Conservation (phyloP, 2,797 vertebrate genomes). For the Otolemur crassicaudatus region DNA sequence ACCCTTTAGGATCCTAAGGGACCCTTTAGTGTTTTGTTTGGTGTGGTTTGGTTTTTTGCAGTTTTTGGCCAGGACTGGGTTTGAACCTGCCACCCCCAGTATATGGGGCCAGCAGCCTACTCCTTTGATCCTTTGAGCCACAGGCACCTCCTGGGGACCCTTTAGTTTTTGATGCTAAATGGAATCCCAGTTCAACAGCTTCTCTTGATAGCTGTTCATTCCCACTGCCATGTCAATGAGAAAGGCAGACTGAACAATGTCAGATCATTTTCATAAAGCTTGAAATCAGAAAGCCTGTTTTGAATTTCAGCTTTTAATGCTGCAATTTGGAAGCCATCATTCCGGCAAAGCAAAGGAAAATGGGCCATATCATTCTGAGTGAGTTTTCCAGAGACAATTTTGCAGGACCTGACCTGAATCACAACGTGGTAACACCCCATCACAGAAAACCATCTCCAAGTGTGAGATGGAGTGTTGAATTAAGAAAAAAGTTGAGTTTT, state of each 20-base stretch:
- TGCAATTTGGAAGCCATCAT: neutral
- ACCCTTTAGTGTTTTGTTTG: too few species aligned
- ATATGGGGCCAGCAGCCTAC: too few species aligned
- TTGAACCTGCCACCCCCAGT: too few species aligned
- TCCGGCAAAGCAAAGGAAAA: neutral
- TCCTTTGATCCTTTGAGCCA: too few species aligned
- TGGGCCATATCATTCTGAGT: accelerated
- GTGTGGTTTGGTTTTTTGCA: too few species aligned
- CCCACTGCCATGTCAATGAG: accelerated
- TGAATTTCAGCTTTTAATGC: neutral
- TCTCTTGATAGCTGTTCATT: too few species aligned
- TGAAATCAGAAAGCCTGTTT: neutral
- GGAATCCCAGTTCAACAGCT: neutral
- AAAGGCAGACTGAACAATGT: neutral
- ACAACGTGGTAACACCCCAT: too few species aligned
- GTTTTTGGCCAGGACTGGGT: too few species aligned
- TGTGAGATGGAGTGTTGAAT: neutral
- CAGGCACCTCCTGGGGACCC: too few species aligned
- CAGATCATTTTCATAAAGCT: neutral
- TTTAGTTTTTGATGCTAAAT: neutral
- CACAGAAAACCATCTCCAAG: neutral
- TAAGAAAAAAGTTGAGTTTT: neutral
- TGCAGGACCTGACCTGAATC: neutral
- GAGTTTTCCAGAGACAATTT: neutral
- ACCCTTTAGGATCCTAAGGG: neutral